Evolutionary conservation across 2,113 vertebrate species (phyloP), one percentile per base, ranked within the genome.

Genomic region (Chiloscyllium plagiosum): DNA sequence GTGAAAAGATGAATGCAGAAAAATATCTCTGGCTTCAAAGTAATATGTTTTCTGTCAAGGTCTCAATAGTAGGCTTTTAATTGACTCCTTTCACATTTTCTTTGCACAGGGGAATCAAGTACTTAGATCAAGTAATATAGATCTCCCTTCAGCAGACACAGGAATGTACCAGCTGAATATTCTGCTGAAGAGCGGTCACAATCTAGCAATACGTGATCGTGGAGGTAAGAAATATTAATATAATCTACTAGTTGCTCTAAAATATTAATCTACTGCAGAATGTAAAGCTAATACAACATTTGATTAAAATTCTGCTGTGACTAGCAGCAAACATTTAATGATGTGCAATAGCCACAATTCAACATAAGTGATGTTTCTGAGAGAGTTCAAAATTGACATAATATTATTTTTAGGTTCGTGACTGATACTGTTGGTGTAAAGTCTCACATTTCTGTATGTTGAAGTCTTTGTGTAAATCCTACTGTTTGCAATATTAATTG

Each of bases 151-250:
- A 80, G 96, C 96, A 8, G 97, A 98, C 94, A 98, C 98, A 96
- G 97, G 98, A 96, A 99, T 99, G 98, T 99, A 98, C 98, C 99
- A 99, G 97, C 95, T 99, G 98, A 98, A 99, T n/a, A 96, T 99
- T 96, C 97, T 98, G 96, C 97, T 99, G 92, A 98, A 97, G 97
- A 99, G 98, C 97, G 99, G 99, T 97, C 98, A 98, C 96, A 98
- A 98, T 97, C 97, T 99, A 96, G 99, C 99, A 96, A 99, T 98
- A 96, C 97, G 98, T 66, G 99, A 99, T 97, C 97, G 99, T 96
- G 98, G 98, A 97, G 99, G 99, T 99, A 98, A 97, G 97, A 95
- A 76, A 4, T 76, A 42, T 50, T 52, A 87, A 86, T 86, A 24
- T 47, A 86, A 87, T 26, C 42, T 52, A 50, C 24, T 52, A 42